Evolutionary conservation across 2,113 vertebrate species (phyloP).

Genomic region (Tinamus guttatus): DNA sequence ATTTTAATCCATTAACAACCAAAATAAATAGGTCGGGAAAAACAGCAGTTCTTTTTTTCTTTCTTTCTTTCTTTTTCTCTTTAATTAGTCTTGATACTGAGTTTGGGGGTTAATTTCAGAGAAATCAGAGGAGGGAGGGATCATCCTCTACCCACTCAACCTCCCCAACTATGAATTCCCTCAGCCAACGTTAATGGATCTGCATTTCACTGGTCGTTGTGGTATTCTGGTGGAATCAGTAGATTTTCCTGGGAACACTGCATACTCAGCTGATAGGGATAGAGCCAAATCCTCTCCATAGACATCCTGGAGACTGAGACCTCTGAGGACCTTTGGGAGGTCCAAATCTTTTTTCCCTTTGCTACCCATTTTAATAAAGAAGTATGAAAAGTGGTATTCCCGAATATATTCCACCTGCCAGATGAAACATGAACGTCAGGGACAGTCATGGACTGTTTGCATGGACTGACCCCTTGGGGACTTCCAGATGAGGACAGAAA

Average conservation of each 20-base stretch:
- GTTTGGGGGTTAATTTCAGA: conserved; percentile 34
- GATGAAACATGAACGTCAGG: background rate
- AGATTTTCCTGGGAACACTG: background rate
- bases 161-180: background rate
- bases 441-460: rapidly evolving
- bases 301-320: background rate
- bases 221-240: background rate
- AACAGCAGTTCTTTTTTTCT: conserved; percentile 70
- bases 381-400: background rate
- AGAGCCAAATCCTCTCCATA: background rate
- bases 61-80: background rate
- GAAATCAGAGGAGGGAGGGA: background rate
- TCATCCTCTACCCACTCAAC: background rate
- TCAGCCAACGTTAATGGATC: background rate
- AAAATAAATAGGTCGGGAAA: conserved; percentile 87
- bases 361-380: background rate
- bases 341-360: background rate
- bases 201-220: background rate
- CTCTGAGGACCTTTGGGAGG: background rate
- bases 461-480: background rate
- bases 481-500: background rate
- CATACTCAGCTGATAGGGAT: background rate
- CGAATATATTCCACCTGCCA: background rate
- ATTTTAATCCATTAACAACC: conserved; percentile 90
- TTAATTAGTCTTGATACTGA: conserved; percentile 41